Evolutionary conservation across 1,140 invertebrate genomes (phyloP).

Genomic region (Euwallacea similis): DNA sequence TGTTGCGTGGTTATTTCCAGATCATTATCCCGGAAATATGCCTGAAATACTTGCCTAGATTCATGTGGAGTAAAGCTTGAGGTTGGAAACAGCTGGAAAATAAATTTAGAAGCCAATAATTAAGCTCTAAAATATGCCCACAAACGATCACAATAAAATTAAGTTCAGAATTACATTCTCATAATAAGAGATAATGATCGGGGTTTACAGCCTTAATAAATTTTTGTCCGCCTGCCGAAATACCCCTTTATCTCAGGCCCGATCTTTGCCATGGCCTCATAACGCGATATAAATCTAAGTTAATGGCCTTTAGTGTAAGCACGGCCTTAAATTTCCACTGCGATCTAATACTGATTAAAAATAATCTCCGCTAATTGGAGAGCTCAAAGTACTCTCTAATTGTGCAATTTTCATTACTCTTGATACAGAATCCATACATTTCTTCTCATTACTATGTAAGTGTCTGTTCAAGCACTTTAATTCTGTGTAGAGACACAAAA

Average conservation of each 20-base stretch:
- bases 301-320: slow-evolving; percentile 37
- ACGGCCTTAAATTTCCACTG: slow-evolving; percentile 20
- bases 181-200: slow-evolving; percentile 33
- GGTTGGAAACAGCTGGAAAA: no score
- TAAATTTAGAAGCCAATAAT: no score
- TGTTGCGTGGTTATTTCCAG: background rate
- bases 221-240: slow-evolving; percentile 32
- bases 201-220: slow-evolving; percentile 34
- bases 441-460: no score
- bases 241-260: slow-evolving; percentile 28
- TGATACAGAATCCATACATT: no score
- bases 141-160: background rate
- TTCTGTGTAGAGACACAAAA: no score
- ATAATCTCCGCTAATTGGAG: slow-evolving; percentile 27
- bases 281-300: slow-evolving; percentile 36
- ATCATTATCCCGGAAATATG: background rate
- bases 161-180: background rate
- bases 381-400: no score
- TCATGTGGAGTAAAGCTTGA: no score
- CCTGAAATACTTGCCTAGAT: no score
- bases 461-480: no score
- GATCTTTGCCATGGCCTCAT: slow-evolving; percentile 35
- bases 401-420: no score
- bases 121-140: no score
- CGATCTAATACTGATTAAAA: slow-evolving; percentile 24